Conservation (phyloP, 2,888 invertebrate genomes). For the Melikaiella ostensackeni region DNA sequence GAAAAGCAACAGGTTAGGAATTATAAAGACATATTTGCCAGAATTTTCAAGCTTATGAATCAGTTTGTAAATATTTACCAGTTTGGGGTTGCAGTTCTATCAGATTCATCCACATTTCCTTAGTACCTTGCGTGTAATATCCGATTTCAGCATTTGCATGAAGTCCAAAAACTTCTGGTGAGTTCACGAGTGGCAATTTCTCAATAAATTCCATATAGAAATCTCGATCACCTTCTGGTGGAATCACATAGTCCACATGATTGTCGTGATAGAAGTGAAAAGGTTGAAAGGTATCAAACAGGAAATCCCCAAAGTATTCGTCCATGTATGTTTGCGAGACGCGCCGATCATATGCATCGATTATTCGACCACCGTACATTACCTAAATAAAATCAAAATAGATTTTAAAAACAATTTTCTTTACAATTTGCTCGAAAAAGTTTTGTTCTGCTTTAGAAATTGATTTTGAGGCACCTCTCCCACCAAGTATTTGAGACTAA, state of each 20-base stretch:
- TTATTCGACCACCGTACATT: slow-evolving; percentile 96
- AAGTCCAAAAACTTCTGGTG: slow-evolving; percentile 94
- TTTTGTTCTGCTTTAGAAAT: background rate
- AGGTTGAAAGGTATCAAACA: slow-evolving; percentile 93
- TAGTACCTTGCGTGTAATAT: slow-evolving; percentile 92
- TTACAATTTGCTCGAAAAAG: background rate
- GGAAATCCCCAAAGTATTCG: slow-evolving; percentile 96
- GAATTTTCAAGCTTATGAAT: background rate
- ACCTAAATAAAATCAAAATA: slow-evolving; percentile 79
- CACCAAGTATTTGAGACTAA: slow-evolving; percentile 93
- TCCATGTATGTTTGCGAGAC: slow-evolving; percentile 93
- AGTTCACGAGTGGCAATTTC: slow-evolving; percentile 88
- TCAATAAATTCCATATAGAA: slow-evolving; percentile 87
- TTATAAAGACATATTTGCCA: background rate
- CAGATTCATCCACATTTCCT: slow-evolving; percentile 91
- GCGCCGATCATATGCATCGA: slow-evolving; percentile 93
- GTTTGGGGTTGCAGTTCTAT: slow-evolving; percentile 94
- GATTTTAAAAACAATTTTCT: background rate
- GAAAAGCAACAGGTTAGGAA: background rate
- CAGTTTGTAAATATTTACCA: slow-evolving; percentile 78
- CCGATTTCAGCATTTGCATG: slow-evolving; percentile 98
- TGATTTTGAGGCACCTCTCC: slow-evolving; percentile 83
- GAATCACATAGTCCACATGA: slow-evolving; percentile 88
- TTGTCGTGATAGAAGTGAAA: slow-evolving; percentile 92
- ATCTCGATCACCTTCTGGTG: slow-evolving; percentile 83